These are phyloP conservation scores for Gryllus longicercus DNA, from an alignment of 2,888 invertebrate species.

Conservation along the genomic window DNA sequence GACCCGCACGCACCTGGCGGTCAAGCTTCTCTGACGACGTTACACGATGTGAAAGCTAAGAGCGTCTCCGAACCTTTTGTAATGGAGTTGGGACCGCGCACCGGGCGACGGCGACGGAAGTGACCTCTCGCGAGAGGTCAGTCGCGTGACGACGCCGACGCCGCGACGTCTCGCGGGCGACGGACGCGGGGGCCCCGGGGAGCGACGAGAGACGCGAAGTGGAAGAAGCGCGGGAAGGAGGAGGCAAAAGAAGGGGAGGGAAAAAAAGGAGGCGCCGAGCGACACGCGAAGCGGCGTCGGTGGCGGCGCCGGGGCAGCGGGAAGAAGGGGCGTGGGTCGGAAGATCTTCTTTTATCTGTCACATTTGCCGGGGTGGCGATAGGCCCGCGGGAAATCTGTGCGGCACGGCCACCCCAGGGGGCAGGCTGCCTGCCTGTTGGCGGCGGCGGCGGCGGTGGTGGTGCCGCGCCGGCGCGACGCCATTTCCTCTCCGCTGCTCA, in stretches of 20 bases:
- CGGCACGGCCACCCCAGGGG: not conserved
- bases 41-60: slow-evolving; percentile 17
- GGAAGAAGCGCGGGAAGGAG: not conserved
- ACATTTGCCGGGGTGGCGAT: slow-evolving; percentile 17
- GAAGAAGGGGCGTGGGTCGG: not conserved
- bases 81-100: not conserved
- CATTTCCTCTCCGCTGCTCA: not conserved
- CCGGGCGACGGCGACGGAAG: not conserved
- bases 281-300: too few relatives aligned
- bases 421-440: not conserved
- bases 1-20: not conserved
- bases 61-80: slow-evolving; percentile 3
- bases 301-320: not conserved
- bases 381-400: slow-evolving; percentile 7
- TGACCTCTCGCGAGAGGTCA: not conserved
- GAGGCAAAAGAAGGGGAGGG: not conserved
- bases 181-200: not conserved
- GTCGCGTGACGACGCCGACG: not conserved
- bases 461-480: not conserved
- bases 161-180: not conserved
- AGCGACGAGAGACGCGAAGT: not conserved
- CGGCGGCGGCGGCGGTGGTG: not conserved
- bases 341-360: slow-evolving; percentile 17
- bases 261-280: not conserved
- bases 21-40: not conserved